phyloP scores from a whole-genome alignment of 37 sponge, comb jelly and placozoan genomes.

The Ianthella basta region DNA sequence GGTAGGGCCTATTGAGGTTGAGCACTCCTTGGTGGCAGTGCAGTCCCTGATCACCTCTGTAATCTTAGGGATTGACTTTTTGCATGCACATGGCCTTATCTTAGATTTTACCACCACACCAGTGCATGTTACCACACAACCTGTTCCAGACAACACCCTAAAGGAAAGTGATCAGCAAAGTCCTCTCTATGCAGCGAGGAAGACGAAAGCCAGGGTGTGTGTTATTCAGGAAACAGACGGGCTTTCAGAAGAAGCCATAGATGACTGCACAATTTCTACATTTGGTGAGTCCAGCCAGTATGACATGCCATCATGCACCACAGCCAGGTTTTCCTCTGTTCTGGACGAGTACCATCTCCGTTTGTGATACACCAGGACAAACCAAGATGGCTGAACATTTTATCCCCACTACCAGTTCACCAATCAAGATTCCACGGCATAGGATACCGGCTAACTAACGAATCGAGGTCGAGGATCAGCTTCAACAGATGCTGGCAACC shows the following conservation, averaged over 20 bases:
- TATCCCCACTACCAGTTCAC: constrained; percentile 22
- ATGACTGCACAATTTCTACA: neutral
- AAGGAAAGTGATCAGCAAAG: constrained; percentile 6
- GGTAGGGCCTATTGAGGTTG: constrained; percentile 11
- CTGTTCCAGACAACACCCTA: constrained; percentile 16
- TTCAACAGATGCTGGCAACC: constrained; percentile 49
- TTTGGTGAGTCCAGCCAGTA: constrained; percentile 8
- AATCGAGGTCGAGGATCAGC: constrained; percentile 56
- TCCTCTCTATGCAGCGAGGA: neutral
- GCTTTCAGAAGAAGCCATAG: constrained; percentile 16
- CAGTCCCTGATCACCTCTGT: constrained; percentile 27
- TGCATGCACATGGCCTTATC: constrained; percentile 31
- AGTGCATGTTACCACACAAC: constrained; percentile 24
- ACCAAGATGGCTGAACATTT: constrained; percentile 18
- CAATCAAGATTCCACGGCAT: constrained; percentile 57
- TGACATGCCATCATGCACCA: constrained; percentile 21
- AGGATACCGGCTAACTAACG: constrained; percentile 57
- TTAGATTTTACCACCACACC: constrained; percentile 31
- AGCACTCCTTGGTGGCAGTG: constrained; percentile 28
- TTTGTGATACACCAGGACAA: neutral
- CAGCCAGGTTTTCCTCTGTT: neutral
- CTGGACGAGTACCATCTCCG: neutral
- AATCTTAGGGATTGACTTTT: constrained; percentile 12
- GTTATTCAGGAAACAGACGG: neutral
- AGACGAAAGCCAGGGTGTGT: constrained; percentile 12